Evolutionary conservation across 2,888 invertebrate species (phyloP), one percentile per base, ranked within the genome.

Genomic region (Alentia gelatinosa): DNA sequence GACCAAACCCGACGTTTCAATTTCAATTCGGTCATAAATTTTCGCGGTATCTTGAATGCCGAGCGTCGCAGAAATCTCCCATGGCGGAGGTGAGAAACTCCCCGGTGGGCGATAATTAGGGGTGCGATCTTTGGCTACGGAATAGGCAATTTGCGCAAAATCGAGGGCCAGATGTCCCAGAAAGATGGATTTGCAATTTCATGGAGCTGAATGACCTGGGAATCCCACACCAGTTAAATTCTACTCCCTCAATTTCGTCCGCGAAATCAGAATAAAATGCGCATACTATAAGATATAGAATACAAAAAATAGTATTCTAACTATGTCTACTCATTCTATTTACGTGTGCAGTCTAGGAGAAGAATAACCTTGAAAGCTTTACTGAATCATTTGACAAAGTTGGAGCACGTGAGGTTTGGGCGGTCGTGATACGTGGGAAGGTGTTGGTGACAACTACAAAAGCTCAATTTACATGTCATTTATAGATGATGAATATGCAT

Each of bases 1-100:
- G 30, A 4, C 30, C 26, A 68, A 9, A 68, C 30, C 68, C 68
- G 26, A 68, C 68, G 68, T 68, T 68, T 68, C 68, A 68, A 68
- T 68, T 68, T 68, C 68, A 30, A 68, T 68, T 68, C 33, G 68
- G 4, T 68, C 68, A 68, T 68, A 68, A 68, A 68, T 68, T 68
- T 68, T 26, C 68, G 68, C 3, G 68, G 33, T 68, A 68, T 68
- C 68, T 68, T 68, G 26, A 68, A 68, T 68, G 26, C 12, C 4
- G 33, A 26, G 68, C 30, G 68, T 26, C 26, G 33, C 26, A 26
- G 30, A 26, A 15, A 68, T 68, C 68, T 68, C 68, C 33, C 26
- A 1, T 30, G 68, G 68, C 26, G 68, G 68, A 4, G 68, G 68
- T 26, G 26, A 30, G 26, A 68, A 30, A 68, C 12, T 30, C 30